Evolutionary conservation across 2,888 invertebrate genomes (phyloP), one percentile per base, ranked within the genome.

Genomic region (Cataglyphis cursor): DNA sequence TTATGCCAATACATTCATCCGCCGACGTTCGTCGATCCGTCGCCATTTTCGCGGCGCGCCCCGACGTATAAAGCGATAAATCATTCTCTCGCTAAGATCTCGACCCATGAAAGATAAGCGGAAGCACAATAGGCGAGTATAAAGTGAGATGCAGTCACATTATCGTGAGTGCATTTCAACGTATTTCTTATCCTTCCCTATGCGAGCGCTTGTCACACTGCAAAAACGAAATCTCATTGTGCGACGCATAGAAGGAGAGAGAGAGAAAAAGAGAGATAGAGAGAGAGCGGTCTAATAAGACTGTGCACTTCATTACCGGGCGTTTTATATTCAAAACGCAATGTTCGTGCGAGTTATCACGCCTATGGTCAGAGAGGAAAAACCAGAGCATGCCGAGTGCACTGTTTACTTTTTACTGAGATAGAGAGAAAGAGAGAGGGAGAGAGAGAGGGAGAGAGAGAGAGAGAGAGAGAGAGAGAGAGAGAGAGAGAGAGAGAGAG

Each of bases 1-100:
- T 88, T 86, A 82, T 87, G 81, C 84, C 89, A 88, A 90, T 92
- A 88, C 88, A 87, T 89, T 89, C 83, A 68, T 81, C 68, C 80
- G 62, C 81, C 81, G 64, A 54, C 75, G 61, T 62, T n/a, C 65
- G 66, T 44, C 38, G 57, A 54, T 74, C 51, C 31, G 35, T 48
- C 41, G 59, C 21, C 51, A 28, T 59, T 66, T 62, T 54, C 48
- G 41, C 81, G 28, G 35, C 41, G 35, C 41, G 12, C 28, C 24
- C 35, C 38, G 15, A 65, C 31, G 10, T 21, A 38, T 4, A 38
- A 57, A 38, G 54, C 57, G 57, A 78, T 70, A 35, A 51, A 62
- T 76, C 75, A 76, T 54, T 12, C 15, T 31, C 15, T 24, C 24
- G 61, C 48, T 35, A 74, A 62, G 61, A 74, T 81, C 80, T 72